Conservation (phyloP, 2,888 invertebrate genomes). For the Caradrina kadenii region DNA sequence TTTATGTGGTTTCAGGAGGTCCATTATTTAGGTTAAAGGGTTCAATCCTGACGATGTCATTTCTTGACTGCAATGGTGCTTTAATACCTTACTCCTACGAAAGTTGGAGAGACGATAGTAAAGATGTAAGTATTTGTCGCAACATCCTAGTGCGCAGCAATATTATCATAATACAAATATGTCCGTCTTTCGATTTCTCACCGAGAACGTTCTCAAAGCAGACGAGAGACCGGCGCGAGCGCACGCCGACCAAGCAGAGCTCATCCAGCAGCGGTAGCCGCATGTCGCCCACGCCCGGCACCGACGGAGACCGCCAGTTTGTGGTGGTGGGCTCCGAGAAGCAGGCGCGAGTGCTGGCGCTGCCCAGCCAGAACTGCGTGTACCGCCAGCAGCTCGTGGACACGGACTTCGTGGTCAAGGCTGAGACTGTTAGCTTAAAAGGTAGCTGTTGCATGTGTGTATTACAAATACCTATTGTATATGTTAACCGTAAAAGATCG, state of each 20-base stretch:
- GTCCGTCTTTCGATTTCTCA: background rate
- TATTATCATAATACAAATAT: background rate
- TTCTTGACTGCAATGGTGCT: slow-evolving; percentile 98
- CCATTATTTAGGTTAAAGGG: slow-evolving; percentile 99
- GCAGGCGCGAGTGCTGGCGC: slow-evolving; percentile 97
- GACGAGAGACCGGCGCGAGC: slow-evolving; percentile 84
- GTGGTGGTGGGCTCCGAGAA: slow-evolving; percentile 98
- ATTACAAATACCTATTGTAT: no score
- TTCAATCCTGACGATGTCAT: slow-evolving; percentile 97
- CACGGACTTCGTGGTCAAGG: slow-evolving; percentile 97
- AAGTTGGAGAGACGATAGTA: slow-evolving; percentile 97
- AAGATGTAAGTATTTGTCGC: slow-evolving; percentile 87
- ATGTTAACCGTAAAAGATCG: background rate
- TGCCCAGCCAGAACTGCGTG: slow-evolving; percentile 98
- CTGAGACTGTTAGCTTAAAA: slow-evolving; percentile 97
- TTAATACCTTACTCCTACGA: slow-evolving; percentile 97
- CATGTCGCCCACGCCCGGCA: slow-evolving; percentile 93
- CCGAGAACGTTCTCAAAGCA: slow-evolving; percentile 49
- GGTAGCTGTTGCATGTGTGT: slow-evolving; percentile 87
- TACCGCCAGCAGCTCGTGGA: slow-evolving; percentile 98
- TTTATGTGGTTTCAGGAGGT: slow-evolving; percentile 92
- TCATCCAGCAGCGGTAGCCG: slow-evolving; percentile 91
- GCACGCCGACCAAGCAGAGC: slow-evolving; percentile 92
- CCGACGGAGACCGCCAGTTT: slow-evolving; percentile 95
- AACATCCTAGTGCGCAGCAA: background rate